Evolutionary conservation across 1,140 invertebrate species (phyloP).

Genomic region (Drosophila jambulina): DNA sequence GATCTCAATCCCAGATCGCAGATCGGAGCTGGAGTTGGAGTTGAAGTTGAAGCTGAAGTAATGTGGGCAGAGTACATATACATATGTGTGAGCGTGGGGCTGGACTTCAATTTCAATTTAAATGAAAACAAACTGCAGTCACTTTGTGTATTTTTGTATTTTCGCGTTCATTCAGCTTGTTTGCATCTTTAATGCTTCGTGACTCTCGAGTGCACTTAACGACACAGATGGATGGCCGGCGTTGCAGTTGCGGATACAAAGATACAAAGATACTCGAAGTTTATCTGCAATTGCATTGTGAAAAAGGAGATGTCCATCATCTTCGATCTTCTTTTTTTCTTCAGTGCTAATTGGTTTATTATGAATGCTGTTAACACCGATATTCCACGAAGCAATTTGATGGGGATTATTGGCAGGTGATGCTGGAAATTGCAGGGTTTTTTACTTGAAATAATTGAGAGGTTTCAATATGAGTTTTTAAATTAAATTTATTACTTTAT

Average conservation of each 20-base stretch:
- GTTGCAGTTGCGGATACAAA: conserved; percentile 56
- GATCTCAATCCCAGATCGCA: conserved; percentile 1
- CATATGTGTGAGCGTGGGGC: conserved; percentile 19
- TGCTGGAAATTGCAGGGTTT: neutral
- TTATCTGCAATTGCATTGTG: conserved; percentile 30
- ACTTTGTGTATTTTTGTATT: conserved; percentile 83
- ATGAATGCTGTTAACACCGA: conserved; percentile 37
- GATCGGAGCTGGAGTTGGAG: conserved; percentile 12
- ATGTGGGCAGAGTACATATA: neutral
- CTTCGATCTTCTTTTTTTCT: conserved; percentile 23
- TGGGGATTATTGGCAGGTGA: neutral
- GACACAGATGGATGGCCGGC: conserved; percentile 75
- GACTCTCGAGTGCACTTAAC: conserved; percentile 80
- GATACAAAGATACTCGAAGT: conserved; percentile 15
- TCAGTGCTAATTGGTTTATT: conserved; percentile 64
- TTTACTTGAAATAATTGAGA: neutral
- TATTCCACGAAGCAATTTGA: conserved; percentile 19
- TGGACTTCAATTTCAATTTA: conserved; percentile 81
- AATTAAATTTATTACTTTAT: neutral
- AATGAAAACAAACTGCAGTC: conserved; percentile 82
- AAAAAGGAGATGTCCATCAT: conserved; percentile 28
- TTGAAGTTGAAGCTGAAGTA: conserved; percentile 9
- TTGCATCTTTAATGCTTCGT: conserved; percentile 83
- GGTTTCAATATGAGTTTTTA: neutral
- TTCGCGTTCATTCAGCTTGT: conserved; percentile 80